Evolutionary conservation across 2,113 vertebrate species (phyloP).

Genomic region (Stictonetta naevosa): DNA sequence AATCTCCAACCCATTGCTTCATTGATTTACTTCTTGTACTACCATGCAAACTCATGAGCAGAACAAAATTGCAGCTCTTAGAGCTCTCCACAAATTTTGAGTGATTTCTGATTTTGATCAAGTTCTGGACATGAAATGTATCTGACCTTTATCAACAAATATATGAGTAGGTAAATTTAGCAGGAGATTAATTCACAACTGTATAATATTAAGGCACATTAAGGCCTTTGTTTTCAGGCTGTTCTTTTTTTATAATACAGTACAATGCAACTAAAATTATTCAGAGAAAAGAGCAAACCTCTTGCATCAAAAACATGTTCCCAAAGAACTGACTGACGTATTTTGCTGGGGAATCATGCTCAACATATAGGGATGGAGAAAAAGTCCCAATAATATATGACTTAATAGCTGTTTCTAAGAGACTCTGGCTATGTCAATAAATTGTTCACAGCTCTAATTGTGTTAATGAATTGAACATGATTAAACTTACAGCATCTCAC

Average conservation of each 20-base stretch:
- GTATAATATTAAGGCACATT: not conserved
- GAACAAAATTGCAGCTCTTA: not conserved
- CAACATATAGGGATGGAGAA: not conserved
- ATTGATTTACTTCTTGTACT: not conserved
- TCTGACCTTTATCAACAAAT: not conserved
- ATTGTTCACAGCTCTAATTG: conserved; percentile 80
- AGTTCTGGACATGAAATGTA: not conserved
- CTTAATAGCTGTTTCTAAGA: conserved; percentile 75
- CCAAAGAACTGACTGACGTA: conserved; percentile 30
- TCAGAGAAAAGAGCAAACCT: not conserved
- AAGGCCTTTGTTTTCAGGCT: not conserved
- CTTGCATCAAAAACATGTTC: not conserved
- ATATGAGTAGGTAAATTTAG: not conserved
- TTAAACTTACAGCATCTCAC: conserved; percentile 78
- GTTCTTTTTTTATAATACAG: conserved; percentile 25
- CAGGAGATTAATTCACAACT: not conserved
- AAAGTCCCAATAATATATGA: conserved; percentile 65
- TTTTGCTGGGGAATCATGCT: conserved; percentile 45
- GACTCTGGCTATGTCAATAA: conserved; percentile 78
- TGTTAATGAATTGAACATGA: conserved; percentile 84
- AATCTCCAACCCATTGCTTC: not conserved
- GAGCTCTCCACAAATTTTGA: not conserved
- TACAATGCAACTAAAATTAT: not conserved
- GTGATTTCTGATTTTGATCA: not conserved
- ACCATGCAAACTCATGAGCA: not conserved